Evolutionary conservation across 2,888 invertebrate species (phyloP), one percentile per base, ranked within the genome.

Genomic region (Lottia gigantea): DNA sequence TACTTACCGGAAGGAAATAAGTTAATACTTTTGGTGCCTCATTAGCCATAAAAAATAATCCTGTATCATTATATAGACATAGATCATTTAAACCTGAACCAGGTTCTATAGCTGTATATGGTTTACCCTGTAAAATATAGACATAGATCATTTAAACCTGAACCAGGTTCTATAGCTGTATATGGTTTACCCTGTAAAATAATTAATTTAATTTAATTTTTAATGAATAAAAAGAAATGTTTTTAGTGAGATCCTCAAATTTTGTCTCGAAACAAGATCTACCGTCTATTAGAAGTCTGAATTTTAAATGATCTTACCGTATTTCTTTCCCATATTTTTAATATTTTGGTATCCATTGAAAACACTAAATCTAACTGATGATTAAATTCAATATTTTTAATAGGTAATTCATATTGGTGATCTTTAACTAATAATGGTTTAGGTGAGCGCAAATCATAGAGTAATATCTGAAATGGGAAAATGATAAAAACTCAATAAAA

Each of bases 11-110:
- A 76, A 98, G 93, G 85, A 97, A 99, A 89, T 96, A 98, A 0
- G 96, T 94, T 83, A 95, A 93, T 91, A 99, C 95, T 91, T 98
- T 97, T 46, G 94, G 93, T 81, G 94, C 93, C 90, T 99, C 98
- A 86, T 96, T 97, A 0, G 98, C 97, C 87, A 98, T 92, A 89
- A 99, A 95, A 80, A 97, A 90, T 88, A 99, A 91, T 2, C 91
- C 98, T 31, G 95, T 94, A 71, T 94, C 92, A 26, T 96, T 95
- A 78, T 96, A 92, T n/a, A 95, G 91, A 88, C 95, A 95, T 65
- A 99, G 91, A 88, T 97, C 95, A 90, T 98, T 99, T 80, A 97
- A 94, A 55, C 88, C 86, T 16, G 86, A 82, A 26, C 85, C 88
- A 3, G 93, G 91, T 68, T 98, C 97, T 80, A 99, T 95, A 65